A percentile compares a stretch with the other conserved stretches of the same genome.
Evolutionary conservation across 92 coral and sea anemone genomes (phyloP).

Genomic region (Muricea muricata): DNA sequence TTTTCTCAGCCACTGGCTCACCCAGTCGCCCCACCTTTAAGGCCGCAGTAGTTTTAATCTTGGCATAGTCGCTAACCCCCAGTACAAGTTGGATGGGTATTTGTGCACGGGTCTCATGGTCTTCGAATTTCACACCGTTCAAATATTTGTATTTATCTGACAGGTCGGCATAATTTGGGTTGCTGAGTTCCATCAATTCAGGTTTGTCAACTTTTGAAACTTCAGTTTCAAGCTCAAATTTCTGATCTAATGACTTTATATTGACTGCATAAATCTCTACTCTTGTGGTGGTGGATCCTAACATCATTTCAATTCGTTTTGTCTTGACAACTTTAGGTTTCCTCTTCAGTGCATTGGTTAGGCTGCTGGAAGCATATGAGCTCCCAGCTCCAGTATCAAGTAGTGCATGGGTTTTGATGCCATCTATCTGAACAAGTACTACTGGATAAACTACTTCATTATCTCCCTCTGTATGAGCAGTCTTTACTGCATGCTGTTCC

Average conservation of each 20-base stretch:
- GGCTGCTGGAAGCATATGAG: slow-evolving; percentile 56
- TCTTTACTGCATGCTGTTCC: too few species aligned
- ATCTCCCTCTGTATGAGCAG: slow-evolving; percentile 16
- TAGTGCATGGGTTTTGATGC: slow-evolving; percentile 51
- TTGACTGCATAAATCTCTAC: slow-evolving; percentile 49
- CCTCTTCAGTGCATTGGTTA: slow-evolving; percentile 44
- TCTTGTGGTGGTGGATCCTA: slow-evolving; percentile 26
- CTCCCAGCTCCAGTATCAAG: slow-evolving; percentile 69
- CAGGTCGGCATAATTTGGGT: too few species aligned
- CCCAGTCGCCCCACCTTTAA: slow-evolving; percentile 27
- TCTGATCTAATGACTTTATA: slow-evolving; percentile 30
- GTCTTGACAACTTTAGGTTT: slow-evolving; percentile 34
- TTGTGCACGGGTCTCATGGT: not conserved
- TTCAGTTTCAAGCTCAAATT: slow-evolving; percentile 48
- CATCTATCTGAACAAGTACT: slow-evolving; percentile 50
- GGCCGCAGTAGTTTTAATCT: slow-evolving; percentile 20
- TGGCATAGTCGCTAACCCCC: slow-evolving; percentile 32
- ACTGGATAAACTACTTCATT: slow-evolving; percentile 50
- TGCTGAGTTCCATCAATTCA: slow-evolving; percentile 43
- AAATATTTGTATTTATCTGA: slow-evolving; percentile 47
- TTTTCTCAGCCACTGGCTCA: slow-evolving; percentile 40
- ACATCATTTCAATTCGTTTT: slow-evolving; percentile 13
- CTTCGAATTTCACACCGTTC: slow-evolving; percentile 55
- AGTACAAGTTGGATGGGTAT: slow-evolving; percentile 31
- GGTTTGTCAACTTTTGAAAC: slow-evolving; percentile 45